Evolutionary conservation across 2,888 invertebrate genomes (phyloP).

Genomic region (Odontocolon sp.): DNA sequence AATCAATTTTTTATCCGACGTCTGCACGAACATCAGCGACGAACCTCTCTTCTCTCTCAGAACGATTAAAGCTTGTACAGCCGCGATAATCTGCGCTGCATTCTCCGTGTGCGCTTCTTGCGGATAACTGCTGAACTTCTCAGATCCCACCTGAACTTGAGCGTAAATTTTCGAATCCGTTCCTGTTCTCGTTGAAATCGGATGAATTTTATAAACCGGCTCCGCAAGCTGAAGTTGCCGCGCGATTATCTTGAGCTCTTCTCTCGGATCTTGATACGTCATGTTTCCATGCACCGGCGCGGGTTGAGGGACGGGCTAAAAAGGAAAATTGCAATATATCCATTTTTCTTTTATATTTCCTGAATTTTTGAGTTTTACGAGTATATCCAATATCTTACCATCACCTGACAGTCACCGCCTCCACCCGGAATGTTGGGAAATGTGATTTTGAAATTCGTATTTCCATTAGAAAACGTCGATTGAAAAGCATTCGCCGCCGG

Average conservation of each 20-base stretch:
- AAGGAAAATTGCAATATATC: not conserved
- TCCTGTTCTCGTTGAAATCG: conserved; percentile 43
- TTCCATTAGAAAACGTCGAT: conserved; percentile 16
- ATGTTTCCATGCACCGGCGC: too few species aligned
- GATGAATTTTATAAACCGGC: conserved; percentile 60
- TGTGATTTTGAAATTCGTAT: conserved; percentile 3
- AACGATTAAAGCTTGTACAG: conserved; percentile 78
- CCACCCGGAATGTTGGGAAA: not conserved
- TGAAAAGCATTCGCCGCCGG: not conserved
- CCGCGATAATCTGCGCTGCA: conserved; percentile 80
- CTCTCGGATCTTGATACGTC: conserved; percentile 49
- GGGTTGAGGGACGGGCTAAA: not conserved
- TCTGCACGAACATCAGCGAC: conserved; percentile 64
- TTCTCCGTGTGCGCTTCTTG: conserved; percentile 76
- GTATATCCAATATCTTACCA: conserved; percentile 11
- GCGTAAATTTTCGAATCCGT: conserved; percentile 52
- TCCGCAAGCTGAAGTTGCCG: conserved; percentile 41
- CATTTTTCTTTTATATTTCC: not conserved
- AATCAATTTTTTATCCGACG: conserved; percentile 68
- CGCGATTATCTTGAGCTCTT: conserved; percentile 48
- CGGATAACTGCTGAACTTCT: conserved; percentile 81
- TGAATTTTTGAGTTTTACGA: not conserved
- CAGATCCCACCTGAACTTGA: conserved; percentile 74
- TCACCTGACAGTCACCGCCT: not conserved
- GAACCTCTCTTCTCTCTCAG: conserved; percentile 72